Evolutionary conservation across 2,888 invertebrate genomes (phyloP).

Genomic region (Thumatha senex): DNA sequence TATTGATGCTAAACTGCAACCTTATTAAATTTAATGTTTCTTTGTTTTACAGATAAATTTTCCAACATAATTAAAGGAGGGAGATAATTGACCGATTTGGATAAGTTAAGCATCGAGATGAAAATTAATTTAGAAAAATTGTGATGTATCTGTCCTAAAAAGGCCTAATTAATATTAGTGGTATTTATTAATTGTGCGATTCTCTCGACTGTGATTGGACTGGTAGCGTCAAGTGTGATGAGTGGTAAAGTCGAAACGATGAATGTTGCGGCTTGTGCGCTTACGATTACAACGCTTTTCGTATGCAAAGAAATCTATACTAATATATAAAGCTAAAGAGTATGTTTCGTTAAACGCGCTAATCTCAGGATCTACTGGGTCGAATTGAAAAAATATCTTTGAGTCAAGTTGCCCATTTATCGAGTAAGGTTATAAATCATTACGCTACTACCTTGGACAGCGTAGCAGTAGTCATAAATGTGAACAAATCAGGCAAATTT

Average conservation of each 20-base stretch:
- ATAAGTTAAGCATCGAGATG: conserved; percentile 55
- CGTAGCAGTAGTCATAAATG: too few species aligned
- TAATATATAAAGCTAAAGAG: too few species aligned
- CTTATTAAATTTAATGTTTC: too few species aligned
- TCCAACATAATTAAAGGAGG: conserved; percentile 69
- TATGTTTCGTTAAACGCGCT: too few species aligned
- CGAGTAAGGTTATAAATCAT: too few species aligned
- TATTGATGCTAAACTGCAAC: too few species aligned
- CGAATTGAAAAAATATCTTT: too few species aligned
- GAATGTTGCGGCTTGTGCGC: conserved; percentile 46
- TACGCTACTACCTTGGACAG: too few species aligned
- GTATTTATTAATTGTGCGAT: conserved; percentile 75
- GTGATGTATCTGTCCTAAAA: conserved; percentile 81
- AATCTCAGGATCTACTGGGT: too few species aligned
- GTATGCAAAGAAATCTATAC: conserved; percentile 56
- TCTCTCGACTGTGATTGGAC: conserved; percentile 70
- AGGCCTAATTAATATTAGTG: conserved; percentile 82
- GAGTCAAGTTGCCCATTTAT: too few species aligned
- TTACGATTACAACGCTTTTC: conserved; percentile 62
- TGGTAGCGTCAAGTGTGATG: conserved; percentile 50
- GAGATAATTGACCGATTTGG: conserved; percentile 43
- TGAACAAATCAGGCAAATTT: too few species aligned
- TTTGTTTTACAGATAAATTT: conserved; percentile 49
- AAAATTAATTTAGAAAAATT: conserved; percentile 70
- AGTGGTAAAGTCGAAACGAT: conserved; percentile 34